Percentiles rank a stretch among this genome's conserved stretches.
These are phyloP conservation scores for Leptinotarsa juncta DNA, from an alignment of 2,888 invertebrate species.

Conservation along the genomic window DNA sequence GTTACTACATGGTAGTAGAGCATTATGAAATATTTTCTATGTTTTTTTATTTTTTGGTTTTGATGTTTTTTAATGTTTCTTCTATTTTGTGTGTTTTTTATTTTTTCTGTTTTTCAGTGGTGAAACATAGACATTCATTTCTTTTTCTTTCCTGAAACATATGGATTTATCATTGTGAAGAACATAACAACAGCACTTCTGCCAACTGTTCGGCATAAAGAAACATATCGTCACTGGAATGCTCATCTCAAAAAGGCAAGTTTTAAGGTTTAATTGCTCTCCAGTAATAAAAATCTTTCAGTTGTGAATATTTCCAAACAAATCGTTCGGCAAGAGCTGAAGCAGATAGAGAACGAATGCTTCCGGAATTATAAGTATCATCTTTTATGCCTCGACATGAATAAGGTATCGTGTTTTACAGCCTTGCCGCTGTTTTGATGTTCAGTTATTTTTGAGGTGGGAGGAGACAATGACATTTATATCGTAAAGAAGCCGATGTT, in stretches of 20 bases:
- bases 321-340: constrained; percentile 10
- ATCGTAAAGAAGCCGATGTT: constrained; percentile 11
- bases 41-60: too few relatives aligned
- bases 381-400: constrained; percentile 35
- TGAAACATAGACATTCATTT: too few relatives aligned
- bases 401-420: constrained; percentile 40
- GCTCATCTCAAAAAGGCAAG: not conserved
- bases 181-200: too few relatives aligned
- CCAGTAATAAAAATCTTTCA: not conserved
- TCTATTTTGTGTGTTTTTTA: too few relatives aligned
- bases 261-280: not conserved
- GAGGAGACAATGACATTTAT: constrained; percentile 12
- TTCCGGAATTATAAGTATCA: constrained; percentile 37
- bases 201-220: too few relatives aligned
- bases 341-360: constrained; percentile 33
- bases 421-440: constrained; percentile 32
- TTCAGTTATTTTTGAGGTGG: constrained; percentile 27
- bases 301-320: not conserved
- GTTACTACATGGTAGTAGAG: too few relatives aligned
- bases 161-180: too few relatives aligned
- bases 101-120: too few relatives aligned
- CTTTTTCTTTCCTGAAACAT: too few relatives aligned
- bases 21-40: too few relatives aligned
- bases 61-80: too few relatives aligned
- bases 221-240: too few relatives aligned